Evolutionary conservation across 2,113 vertebrate species (phyloP).

Genomic region (Craseonycteris thonglongyai): DNA sequence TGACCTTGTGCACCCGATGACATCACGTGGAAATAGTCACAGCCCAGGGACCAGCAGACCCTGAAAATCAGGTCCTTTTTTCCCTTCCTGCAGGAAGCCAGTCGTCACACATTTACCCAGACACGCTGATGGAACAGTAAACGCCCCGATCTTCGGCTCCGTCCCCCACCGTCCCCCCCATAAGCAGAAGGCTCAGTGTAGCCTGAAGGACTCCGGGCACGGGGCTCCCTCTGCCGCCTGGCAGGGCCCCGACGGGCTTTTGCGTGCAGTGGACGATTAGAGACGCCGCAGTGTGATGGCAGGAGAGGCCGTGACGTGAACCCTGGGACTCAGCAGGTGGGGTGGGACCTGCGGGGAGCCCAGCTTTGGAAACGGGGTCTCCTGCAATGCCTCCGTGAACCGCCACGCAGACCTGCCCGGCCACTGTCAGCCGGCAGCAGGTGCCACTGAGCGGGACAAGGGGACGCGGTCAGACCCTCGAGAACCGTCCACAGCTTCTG

Average conservation of each 20-base stretch:
- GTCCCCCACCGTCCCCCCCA: accelerated
- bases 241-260: accelerated
- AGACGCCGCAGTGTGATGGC: accelerated
- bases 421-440: accelerated
- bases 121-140: not conserved
- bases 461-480: too few species aligned
- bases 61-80: not conserved
- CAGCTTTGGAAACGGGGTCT: accelerated
- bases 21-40: not conserved
- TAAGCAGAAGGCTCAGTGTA: too few species aligned
- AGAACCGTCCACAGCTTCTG: not conserved
- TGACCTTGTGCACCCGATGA: not conserved
- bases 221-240: accelerated
- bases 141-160: too few species aligned
- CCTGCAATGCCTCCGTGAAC: accelerated
- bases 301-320: accelerated
- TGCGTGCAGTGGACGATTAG: accelerated
- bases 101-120: not conserved
- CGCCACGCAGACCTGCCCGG: accelerated
- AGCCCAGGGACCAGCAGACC: accelerated
- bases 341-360: accelerated
- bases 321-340: accelerated
- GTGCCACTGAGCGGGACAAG: accelerated
- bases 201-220: not conserved
- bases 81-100: not conserved